Evolutionary conservation across 1,140 invertebrate genomes (phyloP), one percentile per base, ranked within the genome.

Genomic region (Trypoxylus dichotomus): DNA sequence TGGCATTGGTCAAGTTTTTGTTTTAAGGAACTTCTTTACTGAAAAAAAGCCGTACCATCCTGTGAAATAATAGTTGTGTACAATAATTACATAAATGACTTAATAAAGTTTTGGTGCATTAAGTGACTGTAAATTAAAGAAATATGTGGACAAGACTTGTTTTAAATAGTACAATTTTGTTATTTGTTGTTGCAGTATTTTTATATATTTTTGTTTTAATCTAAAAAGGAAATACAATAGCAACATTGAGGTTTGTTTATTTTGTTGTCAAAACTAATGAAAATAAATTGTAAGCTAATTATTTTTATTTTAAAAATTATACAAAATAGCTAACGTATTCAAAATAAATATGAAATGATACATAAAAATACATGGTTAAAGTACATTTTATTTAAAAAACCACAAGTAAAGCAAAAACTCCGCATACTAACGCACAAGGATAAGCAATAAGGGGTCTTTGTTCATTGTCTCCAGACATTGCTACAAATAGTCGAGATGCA

Each of bases 1-100:
- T 47, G 92, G 93, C 21, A 88, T 99, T 76, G 92, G 92, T 11
- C 97, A 99, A 89, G 97, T 99, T 21, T 91, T 96, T 82, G 90
- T 98, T 75, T 88, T 99, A 10, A 96, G 96, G 85, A 97, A 96
- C 85, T 98, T 99, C 89, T 99, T 99, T 86, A 93, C 94, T 76
- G 97, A 98, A 82, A 92, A 94, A 82, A 93, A 91, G 82, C 89
- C 91, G 15, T 89, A 41, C 24, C 71, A 73, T n/a, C 74, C 74
- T 43, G 37, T 75, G 37, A 75, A 75, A 75, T 75, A 75, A 25
- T 41, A n/a, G 2, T 19, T 37, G 71, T 63, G 58, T 19, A 63
- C 11, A 63, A n/a, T 74, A 32, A 32, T 21, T 74, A 19, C 24
- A 25, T 13, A 32, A 72, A 24, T 27, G 13, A 72, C 68, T 43